These are phyloP conservation scores for Heliocidaris tuberculata DNA, from an alignment of 35 echinoderm and acorn worm genomes.

Conservation along the genomic window DNA sequence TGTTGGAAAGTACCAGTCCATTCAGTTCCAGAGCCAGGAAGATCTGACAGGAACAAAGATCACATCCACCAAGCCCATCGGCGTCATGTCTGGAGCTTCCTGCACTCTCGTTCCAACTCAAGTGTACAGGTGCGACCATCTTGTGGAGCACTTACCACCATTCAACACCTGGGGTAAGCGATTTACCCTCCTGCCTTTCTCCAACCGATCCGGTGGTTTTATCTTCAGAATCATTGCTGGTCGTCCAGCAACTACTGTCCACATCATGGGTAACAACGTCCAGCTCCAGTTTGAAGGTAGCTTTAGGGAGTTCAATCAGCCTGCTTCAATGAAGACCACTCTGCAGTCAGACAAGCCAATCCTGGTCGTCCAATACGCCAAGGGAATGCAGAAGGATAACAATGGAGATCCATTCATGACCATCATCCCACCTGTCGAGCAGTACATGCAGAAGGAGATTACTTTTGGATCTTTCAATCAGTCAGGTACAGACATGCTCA, in stretches of 20 bases:
- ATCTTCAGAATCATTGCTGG: conserved; percentile 82
- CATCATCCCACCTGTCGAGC: conserved; percentile 77
- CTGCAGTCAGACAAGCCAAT: conserved; percentile 75
- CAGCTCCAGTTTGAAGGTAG: conserved; percentile 57
- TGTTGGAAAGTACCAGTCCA: conserved; percentile 60
- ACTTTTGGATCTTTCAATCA: conserved; percentile 86
- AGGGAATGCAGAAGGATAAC: conserved; percentile 78
- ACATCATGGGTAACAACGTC: conserved; percentile 65
- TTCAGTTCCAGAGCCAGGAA: conserved; percentile 78
- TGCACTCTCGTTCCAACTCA: conserved; percentile 72
- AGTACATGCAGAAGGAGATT: conserved; percentile 74
- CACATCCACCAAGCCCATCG: conserved; percentile 63
- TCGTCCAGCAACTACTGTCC: conserved; percentile 64
- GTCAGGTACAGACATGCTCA: conserved; percentile 40
- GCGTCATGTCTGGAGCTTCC: conserved; percentile 73
- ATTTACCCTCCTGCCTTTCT: conserved; percentile 82
- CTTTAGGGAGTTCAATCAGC: conserved; percentile 83
- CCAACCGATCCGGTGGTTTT: conserved; percentile 71
- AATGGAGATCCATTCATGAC: conserved; percentile 85
- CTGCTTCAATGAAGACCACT: conserved; percentile 48
- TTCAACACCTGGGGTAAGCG: conserved; percentile 83
- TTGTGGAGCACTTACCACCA: conserved; percentile 88
- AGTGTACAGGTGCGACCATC: conserved; percentile 80
- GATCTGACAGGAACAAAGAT: conserved; percentile 84
- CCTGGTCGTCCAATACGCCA: conserved; percentile 80